phyloP scores from a whole-genome alignment of 2,113 vertebrate species.

The Tautogolabrus adspersus region DNA sequence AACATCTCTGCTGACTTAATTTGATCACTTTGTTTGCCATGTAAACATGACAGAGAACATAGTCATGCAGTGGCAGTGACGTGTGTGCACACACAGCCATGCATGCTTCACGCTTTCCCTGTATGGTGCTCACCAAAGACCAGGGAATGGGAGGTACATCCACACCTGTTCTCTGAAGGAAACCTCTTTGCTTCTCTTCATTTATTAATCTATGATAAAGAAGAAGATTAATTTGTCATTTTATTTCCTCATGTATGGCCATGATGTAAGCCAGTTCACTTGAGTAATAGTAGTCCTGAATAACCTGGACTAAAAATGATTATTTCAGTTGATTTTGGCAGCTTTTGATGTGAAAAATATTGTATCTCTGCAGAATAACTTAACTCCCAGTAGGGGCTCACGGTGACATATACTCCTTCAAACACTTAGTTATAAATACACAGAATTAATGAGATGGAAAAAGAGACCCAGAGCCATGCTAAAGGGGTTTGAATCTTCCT shows the following conservation, averaged over 20 bases:
- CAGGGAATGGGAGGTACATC: conserved; percentile 19
- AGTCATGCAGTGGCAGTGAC: not conserved
- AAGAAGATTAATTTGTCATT: not conserved
- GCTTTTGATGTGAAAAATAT: not conserved
- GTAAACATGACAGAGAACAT: conserved; percentile 27
- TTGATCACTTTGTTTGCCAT: conserved; percentile 42
- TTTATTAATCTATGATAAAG: not conserved
- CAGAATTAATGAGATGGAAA: not conserved
- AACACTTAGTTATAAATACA: not conserved
- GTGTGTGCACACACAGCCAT: conserved; percentile 19
- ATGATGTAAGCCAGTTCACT: not conserved
- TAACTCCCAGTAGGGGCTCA: not conserved
- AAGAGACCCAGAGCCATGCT: not conserved
- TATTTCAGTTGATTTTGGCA: conserved; percentile 26
- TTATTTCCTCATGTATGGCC: not conserved
- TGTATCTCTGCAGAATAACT: conserved; percentile 1
- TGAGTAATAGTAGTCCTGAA: not conserved
- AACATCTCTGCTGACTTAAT: not conserved
- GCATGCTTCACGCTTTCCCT: conserved; percentile 9
- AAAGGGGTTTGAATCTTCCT: not conserved
- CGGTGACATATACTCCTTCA: not conserved
- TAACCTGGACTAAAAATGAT: not conserved
- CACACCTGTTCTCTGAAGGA: not conserved
- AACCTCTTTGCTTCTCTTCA: not conserved
- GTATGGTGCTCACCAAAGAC: conserved; percentile 14